Conservation (phyloP, 2,888 invertebrate genomes). For the Crossocerus cetratus region DNA sequence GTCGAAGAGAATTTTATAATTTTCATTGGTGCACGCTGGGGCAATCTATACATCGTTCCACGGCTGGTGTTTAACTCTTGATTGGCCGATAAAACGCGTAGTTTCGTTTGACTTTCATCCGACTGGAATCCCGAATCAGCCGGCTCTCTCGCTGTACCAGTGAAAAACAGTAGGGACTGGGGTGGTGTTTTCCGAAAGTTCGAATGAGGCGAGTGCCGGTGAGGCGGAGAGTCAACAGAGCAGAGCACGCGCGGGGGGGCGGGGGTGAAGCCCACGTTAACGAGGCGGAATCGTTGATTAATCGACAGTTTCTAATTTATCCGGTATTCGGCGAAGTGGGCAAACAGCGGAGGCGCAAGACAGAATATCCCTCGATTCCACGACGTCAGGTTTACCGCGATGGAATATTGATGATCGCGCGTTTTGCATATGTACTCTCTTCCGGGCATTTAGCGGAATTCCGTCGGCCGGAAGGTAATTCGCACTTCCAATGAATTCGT, state of each 20-base stretch:
- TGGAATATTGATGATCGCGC: slow-evolving; percentile 57
- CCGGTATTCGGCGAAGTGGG: slow-evolving; percentile 35
- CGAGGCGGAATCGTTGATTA: slow-evolving; percentile 51
- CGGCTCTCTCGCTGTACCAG: too few species aligned
- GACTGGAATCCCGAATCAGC: too few species aligned
- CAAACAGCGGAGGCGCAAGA: slow-evolving; percentile 43
- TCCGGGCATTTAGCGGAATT: slow-evolving; percentile 58
- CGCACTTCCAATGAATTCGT: slow-evolving; percentile 57
- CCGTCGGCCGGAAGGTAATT: slow-evolving; percentile 57
- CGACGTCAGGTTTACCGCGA: slow-evolving; percentile 46
- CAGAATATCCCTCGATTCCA: slow-evolving; percentile 48
- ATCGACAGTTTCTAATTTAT: slow-evolving; percentile 52
- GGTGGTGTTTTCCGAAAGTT: too few species aligned
- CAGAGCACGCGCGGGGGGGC: too few species aligned
- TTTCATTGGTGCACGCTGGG: too few species aligned
- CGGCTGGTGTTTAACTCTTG: too few species aligned
- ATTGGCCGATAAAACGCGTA: too few species aligned
- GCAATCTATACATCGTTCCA: too few species aligned
- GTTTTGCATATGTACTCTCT: slow-evolving; percentile 55
- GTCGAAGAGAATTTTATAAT: too few species aligned
- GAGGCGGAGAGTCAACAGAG: slow-evolving; percentile 14
- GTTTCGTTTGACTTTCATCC: too few species aligned
- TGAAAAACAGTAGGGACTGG: too few species aligned
- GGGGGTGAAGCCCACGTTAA: slow-evolving; percentile 20
- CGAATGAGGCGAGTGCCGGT: not conserved